Percentiles rank a stretch among this genome's conserved stretches.
These are phyloP conservation scores for Mustelus asterias DNA, from an alignment of 2,113 vertebrate genomes.

Conservation along the genomic window DNA sequence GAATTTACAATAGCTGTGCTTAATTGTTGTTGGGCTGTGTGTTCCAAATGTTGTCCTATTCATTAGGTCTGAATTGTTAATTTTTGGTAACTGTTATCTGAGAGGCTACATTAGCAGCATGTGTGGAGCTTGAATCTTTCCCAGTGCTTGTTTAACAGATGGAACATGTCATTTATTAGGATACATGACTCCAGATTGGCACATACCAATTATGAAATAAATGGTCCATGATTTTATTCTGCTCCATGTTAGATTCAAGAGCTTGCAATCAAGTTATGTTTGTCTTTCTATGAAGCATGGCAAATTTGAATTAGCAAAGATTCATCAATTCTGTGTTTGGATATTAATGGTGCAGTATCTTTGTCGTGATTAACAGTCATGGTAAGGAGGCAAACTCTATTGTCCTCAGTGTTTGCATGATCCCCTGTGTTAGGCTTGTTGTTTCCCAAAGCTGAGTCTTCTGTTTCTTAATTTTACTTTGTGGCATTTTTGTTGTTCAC, in stretches of 20 bases:
- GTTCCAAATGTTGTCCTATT: background rate
- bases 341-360: conserved; percentile 3
- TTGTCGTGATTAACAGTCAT: background rate
- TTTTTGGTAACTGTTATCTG: background rate
- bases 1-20: background rate
- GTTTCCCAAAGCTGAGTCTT: background rate
- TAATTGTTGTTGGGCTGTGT: background rate
- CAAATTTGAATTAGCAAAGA: background rate
- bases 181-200: background rate
- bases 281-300: background rate
- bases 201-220: conserved; percentile 25
- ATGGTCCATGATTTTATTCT: background rate
- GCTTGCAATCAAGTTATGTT: background rate
- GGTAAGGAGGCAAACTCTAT: background rate
- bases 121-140: background rate
- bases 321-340: background rate
- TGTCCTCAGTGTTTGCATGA: background rate
- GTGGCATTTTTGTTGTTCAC: background rate
- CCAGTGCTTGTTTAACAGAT: conserved; percentile 11
- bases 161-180: background rate
- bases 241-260: background rate
- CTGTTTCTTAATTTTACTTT: background rate
- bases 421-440: background rate
- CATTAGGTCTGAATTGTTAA: background rate
- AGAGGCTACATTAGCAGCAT: background rate